A percentile compares a stretch with the other conserved stretches of the same genome.
These are phyloP conservation scores for Clarias fuscus DNA, from an alignment of 2,797 vertebrate species.

Conservation along the genomic window DNA sequence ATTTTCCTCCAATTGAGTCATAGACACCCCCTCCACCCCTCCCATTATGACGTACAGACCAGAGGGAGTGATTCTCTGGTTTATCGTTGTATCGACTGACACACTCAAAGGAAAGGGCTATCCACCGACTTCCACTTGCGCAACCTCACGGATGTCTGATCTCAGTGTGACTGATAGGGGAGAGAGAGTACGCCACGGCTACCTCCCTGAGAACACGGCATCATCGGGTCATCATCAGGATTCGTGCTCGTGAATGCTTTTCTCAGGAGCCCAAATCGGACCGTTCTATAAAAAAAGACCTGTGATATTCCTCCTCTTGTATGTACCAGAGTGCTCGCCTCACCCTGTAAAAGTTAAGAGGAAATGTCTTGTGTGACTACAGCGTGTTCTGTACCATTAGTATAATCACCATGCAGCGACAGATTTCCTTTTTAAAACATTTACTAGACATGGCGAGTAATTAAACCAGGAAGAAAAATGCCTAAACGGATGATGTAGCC, in stretches of 20 bases:
- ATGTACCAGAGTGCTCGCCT: conserved; percentile 24
- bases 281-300: not conserved
- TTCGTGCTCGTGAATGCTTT: not conserved
- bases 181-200: not conserved
- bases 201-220: not conserved
- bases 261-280: not conserved
- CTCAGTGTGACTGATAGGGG: not conserved
- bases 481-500: conserved; percentile 57
- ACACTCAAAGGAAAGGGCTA: not conserved
- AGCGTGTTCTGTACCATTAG: conserved; percentile 49
- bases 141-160: not conserved
- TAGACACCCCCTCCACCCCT: too few relatives aligned
- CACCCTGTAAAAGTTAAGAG: conserved; percentile 45
- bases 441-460: conserved; percentile 64
- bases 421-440: conserved; percentile 58
- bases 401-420: conserved; percentile 57
- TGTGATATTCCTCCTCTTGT: conserved; percentile 45
- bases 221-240: not conserved
- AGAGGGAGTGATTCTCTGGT: not conserved
- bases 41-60: not conserved
- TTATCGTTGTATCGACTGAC: not conserved
- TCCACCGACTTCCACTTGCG: not conserved
- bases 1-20: not conserved
- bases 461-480: conserved; percentile 61
- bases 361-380: conserved; percentile 51